These are phyloP conservation scores for Drosophila tani DNA, from an alignment of 1,140 invertebrate genomes.

Conservation along the genomic window DNA sequence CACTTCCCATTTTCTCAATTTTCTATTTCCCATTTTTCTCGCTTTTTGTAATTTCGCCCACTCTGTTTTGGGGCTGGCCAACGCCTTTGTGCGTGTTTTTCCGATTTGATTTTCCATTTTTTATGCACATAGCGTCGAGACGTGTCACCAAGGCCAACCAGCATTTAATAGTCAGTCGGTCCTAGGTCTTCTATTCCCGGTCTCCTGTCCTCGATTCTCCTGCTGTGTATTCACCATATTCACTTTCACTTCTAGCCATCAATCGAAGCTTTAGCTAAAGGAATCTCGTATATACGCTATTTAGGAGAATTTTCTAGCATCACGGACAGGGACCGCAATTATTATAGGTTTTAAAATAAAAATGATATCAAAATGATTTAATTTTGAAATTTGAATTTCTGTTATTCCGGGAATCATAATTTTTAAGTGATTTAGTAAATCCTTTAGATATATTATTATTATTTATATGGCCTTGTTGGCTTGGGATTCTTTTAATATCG, in stretches of 20 bases:
- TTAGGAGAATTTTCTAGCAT: conserved; percentile 33
- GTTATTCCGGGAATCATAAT: too few species aligned
- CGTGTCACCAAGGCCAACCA: conserved; percentile 59
- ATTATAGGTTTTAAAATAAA: too few species aligned
- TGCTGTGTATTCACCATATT: conserved; percentile 1
- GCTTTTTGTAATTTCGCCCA: background rate
- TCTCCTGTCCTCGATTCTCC: background rate
- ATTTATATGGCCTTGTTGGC: too few species aligned
- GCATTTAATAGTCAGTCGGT: conserved; percentile 31
- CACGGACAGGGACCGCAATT: background rate
- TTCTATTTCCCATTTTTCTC: conserved; percentile 8
- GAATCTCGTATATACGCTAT: conserved; percentile 14
- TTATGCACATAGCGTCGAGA: conserved; percentile 64
- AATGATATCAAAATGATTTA: too few species aligned
- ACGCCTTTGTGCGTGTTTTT: conserved; percentile 68
- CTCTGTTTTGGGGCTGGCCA: conserved; percentile 29
- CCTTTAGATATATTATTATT: too few species aligned
- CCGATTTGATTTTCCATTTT: conserved; percentile 73
- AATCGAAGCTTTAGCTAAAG: conserved; percentile 25
- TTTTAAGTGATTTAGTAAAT: too few species aligned
- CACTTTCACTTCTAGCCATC: conserved; percentile 28
- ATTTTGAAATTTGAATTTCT: too few species aligned
- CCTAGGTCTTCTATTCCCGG: background rate
- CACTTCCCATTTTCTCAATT: background rate
- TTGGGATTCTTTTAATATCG: too few species aligned